Base-by-base conservation (phyloP, 2,888 invertebrate genomes). In the Periphyllus acericola region DNA sequence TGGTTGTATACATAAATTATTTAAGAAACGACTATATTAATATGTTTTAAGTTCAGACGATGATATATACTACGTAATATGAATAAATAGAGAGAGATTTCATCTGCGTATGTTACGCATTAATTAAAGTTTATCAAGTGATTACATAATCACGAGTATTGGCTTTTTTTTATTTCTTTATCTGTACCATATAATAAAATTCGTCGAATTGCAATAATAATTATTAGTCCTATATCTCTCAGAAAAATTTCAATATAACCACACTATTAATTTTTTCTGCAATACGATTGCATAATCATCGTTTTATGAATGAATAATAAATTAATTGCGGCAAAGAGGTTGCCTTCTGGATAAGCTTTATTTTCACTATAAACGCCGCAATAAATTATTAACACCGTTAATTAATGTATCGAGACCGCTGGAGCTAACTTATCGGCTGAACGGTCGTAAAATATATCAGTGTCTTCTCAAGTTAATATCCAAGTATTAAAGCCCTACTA, bases 361-460 rank as follows among this genome's bases (percentile, higher is more conserved):
- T 76, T 83, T 76, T 76, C 36, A 32, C 25, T 84, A 32, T 25
- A 75, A 76, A 83, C 25, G 36, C 66, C 75, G 46, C 14, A 40
- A 83, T 83, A 76, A 84, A 84, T 84, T 66, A 76, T 84, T 76
- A 84, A 84, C 76, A 46, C 46, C 46, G 76, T 40, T 46, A 66
- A 76, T 84, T 84, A 76, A 84, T 40, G 75, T 32, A 84, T 76
- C 76, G 66, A 83, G 46, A 72, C 25, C 66, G 40, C 40, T 14
- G 32, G 21, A 66, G n/a, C 29, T 75, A 83, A 75, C 74, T 83
- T 66, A 84, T 84, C 46, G 46, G 66, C 32, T 32, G 60, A 60
- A 40, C 55, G 75, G 40, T 76, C 40, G 76, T 84, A 76, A 46
- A 84, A 84, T 84, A 84, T 84, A 84, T 84, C 79, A 60, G 80